These are phyloP conservation scores for Fragariocoptes setiger DNA, from an alignment of 1,140 invertebrate genomes.

Conservation along the genomic window DNA sequence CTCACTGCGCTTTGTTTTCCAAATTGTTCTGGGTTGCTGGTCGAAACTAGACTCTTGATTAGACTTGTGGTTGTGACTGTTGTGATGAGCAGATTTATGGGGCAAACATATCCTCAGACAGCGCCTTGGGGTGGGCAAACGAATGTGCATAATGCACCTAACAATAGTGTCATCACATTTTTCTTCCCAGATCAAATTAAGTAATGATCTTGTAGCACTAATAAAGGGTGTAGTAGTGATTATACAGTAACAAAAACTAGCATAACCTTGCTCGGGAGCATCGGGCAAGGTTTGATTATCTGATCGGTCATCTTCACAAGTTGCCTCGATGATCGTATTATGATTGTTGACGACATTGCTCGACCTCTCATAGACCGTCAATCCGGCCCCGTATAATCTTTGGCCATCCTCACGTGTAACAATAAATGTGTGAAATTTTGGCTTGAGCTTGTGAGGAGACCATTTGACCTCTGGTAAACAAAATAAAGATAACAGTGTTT, in stretches of 20 bases:
- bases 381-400: constrained; percentile 37
- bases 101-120: background rate
- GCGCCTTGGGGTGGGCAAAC: background rate
- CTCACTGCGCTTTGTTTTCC: background rate
- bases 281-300: background rate
- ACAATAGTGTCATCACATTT: constrained; percentile 1
- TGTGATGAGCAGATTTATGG: too few species aligned
- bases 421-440: constrained; percentile 79
- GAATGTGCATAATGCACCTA: background rate
- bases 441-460: constrained; percentile 12
- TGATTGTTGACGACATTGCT: background rate
- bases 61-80: too few species aligned
- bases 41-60: background rate
- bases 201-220: background rate
- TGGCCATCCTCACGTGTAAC: constrained; percentile 85
- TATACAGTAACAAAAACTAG: constrained; percentile 1
- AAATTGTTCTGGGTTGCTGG: background rate
- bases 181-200: constrained; percentile 3
- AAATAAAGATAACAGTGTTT: constrained; percentile 6
- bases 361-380: constrained; percentile 4
- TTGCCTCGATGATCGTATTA: constrained; percentile 1
- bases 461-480: constrained; percentile 5
- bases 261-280: background rate
- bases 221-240: constrained; percentile 2
- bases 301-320: too few species aligned